Base-by-base conservation (phyloP, 1,140 invertebrate species). In the Drosophila trapezifrons region DNA sequence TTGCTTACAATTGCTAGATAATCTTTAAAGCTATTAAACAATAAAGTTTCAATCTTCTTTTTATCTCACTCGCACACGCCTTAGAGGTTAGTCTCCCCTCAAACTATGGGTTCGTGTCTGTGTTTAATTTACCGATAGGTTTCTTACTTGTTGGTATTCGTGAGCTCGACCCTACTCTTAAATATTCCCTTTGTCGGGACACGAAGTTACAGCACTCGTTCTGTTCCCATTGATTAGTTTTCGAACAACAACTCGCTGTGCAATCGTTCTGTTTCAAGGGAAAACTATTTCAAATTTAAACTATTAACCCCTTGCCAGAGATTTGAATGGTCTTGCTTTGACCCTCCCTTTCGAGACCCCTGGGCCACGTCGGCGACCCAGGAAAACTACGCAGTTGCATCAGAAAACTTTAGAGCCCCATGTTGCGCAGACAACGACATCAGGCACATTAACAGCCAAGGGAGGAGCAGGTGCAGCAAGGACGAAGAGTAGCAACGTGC, bases 401-500 rank as follows among this genome's bases (percentile, higher is more conserved):
- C 49, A 47, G 27, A 51, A 69, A 80, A 64, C 56, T 80, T 72
- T 56, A 58, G 58, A 49, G 67, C 69, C 70, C 64, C 71, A 71
- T 81, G 75, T 73, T 58, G 66, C 38, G 25, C 38, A 22, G 64
- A 40, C 45, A 71, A 71, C 66, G 38, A 10, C 60, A 75, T 46
- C 29, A 54, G 13, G 13, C 59, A 20, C 59, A 57, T 32, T 25
- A 58, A 42, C 18, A 46, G 8, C 40, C 40, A 51, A 27, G 45
- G 18, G 4, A 71, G 35, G 25, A 25, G 32, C 22, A 54, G 32
- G 17, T 35, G 18, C 25, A 25, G 13, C 58, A 13, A 32, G 45
- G 42, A 51, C 35, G 22, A 40, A 40, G 18, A 27, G 60, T 22
- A 47, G 60, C 72, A 66, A 76, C 52, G 73, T 57, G 73, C 62